A percentile compares a stretch with the other conserved stretches of the same genome.
These are phyloP conservation scores for Leptinotarsa juncta DNA, from an alignment of 2,888 invertebrate genomes.

Conservation along the genomic window DNA sequence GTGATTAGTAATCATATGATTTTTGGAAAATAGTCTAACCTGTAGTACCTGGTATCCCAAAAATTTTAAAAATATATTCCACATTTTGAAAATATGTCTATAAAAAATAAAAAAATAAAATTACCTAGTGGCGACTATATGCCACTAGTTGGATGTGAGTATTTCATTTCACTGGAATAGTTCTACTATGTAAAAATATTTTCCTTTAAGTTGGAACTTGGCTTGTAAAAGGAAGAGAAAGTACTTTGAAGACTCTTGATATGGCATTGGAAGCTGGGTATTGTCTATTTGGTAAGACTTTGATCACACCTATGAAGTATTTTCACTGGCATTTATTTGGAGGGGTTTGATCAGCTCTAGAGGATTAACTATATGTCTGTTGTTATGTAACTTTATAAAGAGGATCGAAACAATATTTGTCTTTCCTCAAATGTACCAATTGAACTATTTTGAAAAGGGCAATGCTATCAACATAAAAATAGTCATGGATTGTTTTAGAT, in stretches of 20 bases:
- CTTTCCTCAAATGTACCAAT: too few relatives aligned
- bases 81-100: background rate
- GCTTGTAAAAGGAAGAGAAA: slow-evolving; percentile 68
- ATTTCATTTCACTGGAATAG: slow-evolving; percentile 22
- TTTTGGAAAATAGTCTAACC: too few relatives aligned
- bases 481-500: slow-evolving; percentile 67
- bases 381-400: too few relatives aligned
- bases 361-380: too few relatives aligned
- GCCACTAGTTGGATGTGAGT: slow-evolving; percentile 71
- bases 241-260: slow-evolving; percentile 71
- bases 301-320: too few relatives aligned
- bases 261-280: slow-evolving; percentile 76
- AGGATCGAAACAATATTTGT: too few relatives aligned
- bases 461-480: too few relatives aligned
- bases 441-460: too few relatives aligned
- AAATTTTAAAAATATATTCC: background rate
- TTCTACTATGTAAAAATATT: slow-evolving; percentile 16
- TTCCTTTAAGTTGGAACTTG: slow-evolving; percentile 74
- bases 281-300: slow-evolving; percentile 59
- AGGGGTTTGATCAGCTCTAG: too few relatives aligned
- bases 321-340: too few relatives aligned
- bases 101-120: slow-evolving; percentile 57
- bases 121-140: slow-evolving; percentile 67
- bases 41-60: too few relatives aligned
- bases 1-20: too few relatives aligned